phyloP scores from a whole-genome alignment of 2,888 invertebrate species.

The Agapostemon virescens region DNA sequence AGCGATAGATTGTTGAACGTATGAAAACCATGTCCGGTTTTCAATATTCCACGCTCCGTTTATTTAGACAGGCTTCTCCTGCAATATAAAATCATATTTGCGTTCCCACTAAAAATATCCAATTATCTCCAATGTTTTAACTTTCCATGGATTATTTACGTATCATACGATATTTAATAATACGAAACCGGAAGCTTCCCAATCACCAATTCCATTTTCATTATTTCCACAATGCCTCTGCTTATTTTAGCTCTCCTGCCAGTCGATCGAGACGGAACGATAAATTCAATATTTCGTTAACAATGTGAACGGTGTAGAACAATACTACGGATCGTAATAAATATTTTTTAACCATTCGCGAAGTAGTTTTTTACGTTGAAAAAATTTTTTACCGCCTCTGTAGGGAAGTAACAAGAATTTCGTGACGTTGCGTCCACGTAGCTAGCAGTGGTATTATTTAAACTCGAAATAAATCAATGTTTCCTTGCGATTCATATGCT shows the following conservation, averaged over 20 bases:
- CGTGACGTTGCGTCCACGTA: no score
- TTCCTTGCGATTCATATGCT: not conserved
- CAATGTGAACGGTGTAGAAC: not conserved
- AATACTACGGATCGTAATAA: not conserved
- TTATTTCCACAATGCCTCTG: slow-evolving; percentile 21
- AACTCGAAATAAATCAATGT: not conserved
- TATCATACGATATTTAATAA: slow-evolving; percentile 27
- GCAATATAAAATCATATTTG: slow-evolving; percentile 53
- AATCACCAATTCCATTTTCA: slow-evolving; percentile 34
- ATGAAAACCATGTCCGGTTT: not conserved
- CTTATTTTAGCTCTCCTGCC: slow-evolving; percentile 24
- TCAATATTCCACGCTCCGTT: slow-evolving; percentile 19
- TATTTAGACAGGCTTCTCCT: slow-evolving; percentile 26
- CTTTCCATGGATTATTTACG: slow-evolving; percentile 33
- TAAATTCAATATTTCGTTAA: slow-evolving; percentile 13
- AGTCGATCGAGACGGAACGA: not conserved
- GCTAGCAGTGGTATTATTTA: not conserved
- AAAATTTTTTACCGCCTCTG: not conserved
- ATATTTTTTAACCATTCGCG: not conserved
- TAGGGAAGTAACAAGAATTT: not conserved
- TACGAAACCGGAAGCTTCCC: slow-evolving; percentile 36
- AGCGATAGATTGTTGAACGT: no score
- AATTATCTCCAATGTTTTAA: slow-evolving; percentile 34
- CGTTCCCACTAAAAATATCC: slow-evolving; percentile 24
- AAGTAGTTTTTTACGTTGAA: not conserved